Base-by-base conservation (phyloP, 2,113 vertebrate species). In the Turdus rufiventris region DNA sequence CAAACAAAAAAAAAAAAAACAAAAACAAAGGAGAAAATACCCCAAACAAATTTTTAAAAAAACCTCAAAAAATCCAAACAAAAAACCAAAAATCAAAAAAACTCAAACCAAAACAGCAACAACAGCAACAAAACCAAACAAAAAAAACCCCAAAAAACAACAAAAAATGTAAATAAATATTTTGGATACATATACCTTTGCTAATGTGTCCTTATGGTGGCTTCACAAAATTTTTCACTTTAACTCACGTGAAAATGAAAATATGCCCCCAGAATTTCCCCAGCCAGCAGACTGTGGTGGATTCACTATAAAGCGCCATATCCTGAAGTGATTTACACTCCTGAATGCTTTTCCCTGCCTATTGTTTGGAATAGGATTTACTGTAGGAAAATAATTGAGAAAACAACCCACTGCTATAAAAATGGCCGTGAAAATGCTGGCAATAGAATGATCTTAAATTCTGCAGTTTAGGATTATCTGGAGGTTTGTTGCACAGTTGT, bases 121-220 rank as follows among this genome's bases (percentile, higher is more conserved):
- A 38, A 38, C n/a, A n/a, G n/a, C n/a, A n/a, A n/a, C n/a, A 40
- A 40, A 40, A 40, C 40, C 10, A 40, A 40, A 40, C 40, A 42
- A 42, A 45, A 20, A 45, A 45, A 43, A 43, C 42, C 16, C 10
- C 45, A 47, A 20, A 47, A 47, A 45, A 45, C 4, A 19, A 40
- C 8, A 26, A 21, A 14, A 12, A 12, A 7, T 8, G 4, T 12
- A 48, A 48, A 48, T 24, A 26, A 72, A 40, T 10, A 36, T 40
- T 81, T 53, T 74, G 7, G 13, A 42, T 19, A 11, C 5, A 9
- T 34, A 13, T 62, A 17, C 21, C 14, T 65, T 45, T 85, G 42
- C 9, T 12, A 21, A 48, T n/a, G 24, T 1, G 0, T 58, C 2
- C 2, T 15, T 42, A 45, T 0, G 0, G 15, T 73, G n/a, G 40